These are phyloP conservation scores for Rhizoglyphus robini DNA, from an alignment of 1,140 invertebrate species.

Conservation along the genomic window DNA sequence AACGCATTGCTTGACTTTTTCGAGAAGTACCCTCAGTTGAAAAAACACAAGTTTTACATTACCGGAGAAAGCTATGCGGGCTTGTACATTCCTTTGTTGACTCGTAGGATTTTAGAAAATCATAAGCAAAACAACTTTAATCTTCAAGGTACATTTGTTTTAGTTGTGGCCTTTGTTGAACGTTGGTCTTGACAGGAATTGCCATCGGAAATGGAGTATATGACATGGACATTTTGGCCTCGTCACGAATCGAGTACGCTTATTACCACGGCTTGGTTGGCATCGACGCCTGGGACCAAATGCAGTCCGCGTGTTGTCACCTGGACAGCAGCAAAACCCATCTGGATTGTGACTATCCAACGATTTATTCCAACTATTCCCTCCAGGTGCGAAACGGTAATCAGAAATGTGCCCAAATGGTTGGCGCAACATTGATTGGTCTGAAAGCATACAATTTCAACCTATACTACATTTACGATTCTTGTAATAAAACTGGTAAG, in stretches of 20 bases:
- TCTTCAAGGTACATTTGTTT: not conserved
- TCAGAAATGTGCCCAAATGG: not conserved
- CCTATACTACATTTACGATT: not conserved
- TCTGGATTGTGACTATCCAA: not conserved
- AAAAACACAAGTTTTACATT: conserved; percentile 34
- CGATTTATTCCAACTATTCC: not conserved
- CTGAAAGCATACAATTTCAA: not conserved
- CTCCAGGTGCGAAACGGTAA: not conserved
- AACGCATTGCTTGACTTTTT: conserved; percentile 40
- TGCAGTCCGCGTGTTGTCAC: conserved; percentile 14
- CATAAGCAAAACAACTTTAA: conserved; percentile 29
- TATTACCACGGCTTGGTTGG: conserved; percentile 41
- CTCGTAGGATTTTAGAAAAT: conserved; percentile 36
- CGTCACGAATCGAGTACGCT: conserved; percentile 39
- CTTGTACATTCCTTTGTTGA: conserved; percentile 40
- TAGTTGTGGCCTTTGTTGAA: not conserved
- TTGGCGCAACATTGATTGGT: not conserved
- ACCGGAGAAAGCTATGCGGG: conserved; percentile 38
- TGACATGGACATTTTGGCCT: conserved; percentile 32
- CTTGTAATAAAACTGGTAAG: not conserved
- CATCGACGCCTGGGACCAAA: conserved; percentile 16
- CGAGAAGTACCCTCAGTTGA: conserved; percentile 38
- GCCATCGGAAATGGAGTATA: conserved; percentile 41
- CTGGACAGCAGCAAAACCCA: not conserved
- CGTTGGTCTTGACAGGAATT: conserved; percentile 34